These are phyloP conservation scores for Stomatorhinus ivindoensis DNA, from an alignment of 2,113 vertebrate species.

Conservation along the genomic window DNA sequence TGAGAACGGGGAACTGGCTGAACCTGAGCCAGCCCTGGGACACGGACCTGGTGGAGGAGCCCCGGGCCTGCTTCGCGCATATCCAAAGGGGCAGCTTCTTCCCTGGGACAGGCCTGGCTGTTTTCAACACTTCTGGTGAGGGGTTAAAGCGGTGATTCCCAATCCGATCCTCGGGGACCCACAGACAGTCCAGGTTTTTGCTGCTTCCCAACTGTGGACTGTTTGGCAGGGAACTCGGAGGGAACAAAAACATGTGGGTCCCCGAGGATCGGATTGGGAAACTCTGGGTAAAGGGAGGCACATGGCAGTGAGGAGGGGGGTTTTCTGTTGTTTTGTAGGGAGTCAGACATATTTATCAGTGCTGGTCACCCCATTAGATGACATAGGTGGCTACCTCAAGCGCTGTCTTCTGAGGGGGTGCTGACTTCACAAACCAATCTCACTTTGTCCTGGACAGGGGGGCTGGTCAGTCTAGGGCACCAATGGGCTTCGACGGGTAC, in stretches of 20 bases:
- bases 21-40: slow-evolving; percentile 54
- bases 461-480: not conserved
- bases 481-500: not conserved
- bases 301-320: not conserved
- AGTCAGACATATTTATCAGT: not conserved
- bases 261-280: not conserved
- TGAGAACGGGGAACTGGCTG: slow-evolving; percentile 59
- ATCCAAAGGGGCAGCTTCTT: slow-evolving; percentile 63
- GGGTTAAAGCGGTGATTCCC: not conserved
- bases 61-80: slow-evolving; percentile 53
- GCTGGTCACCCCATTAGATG: not conserved
- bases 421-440: not conserved
- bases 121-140: slow-evolving; percentile 59
- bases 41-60: slow-evolving; percentile 33
- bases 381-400: not conserved
- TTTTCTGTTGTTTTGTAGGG: not conserved
- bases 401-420: not conserved
- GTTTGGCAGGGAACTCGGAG: not conserved
- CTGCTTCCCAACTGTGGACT: not conserved
- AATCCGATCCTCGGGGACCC: not conserved
- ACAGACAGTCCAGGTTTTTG: not conserved
- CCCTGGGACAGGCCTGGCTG: slow-evolving; percentile 54
- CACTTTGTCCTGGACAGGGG: not conserved
- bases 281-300: not conserved
- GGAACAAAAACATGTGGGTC: not conserved